Evolutionary conservation across 2,113 vertebrate species (phyloP), one percentile per base, ranked within the genome.

Genomic region (Sinocyclocheilus anshuiensis): DNA sequence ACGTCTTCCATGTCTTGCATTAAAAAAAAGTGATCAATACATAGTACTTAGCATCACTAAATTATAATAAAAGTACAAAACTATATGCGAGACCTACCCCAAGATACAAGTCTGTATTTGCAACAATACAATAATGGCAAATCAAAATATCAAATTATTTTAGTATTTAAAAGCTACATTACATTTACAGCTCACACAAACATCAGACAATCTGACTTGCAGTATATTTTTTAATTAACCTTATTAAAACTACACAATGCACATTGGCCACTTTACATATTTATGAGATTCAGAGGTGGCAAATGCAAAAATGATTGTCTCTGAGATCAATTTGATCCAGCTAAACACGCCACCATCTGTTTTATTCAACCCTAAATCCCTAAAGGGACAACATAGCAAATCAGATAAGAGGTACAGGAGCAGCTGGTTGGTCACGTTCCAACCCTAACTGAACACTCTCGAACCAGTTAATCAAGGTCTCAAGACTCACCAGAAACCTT

Each of bases 221-320:
- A 1, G 8, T 3, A 9, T 22, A 59, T 20, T 59, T 59, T 59
- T 22, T 22, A 59, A 22, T 20, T 2, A 55, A 12, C 16, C 53
- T 55, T 55, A 55, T 55, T 20, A 57, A 6, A 2, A 57, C 55
- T 22, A 57, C 55, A 22, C 55, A 59, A 22, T 59, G 20, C 22
- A 61, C 57, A 61, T n/a, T 61, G 57, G 57, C 57, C 57, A 61
- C 57, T 61, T 22, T 61, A 61, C 57, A 22, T 59, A 57, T 57
- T 57, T 22, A 61, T 61, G 57, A 61, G 57, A 61, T n/a, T 61
- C 57, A 61, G 3, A 3, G 22, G 57, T 61, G 57, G 57, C 57
- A 61, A 61, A 61, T 61, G 57, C 57, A 9, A 53, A 6, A 50
- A 81, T 50, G 80, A 82, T 82, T 36, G 63, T 71, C 80, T 67